Percentiles rank a stretch among this genome's conserved stretches.
These are phyloP conservation scores for Xyrauchen texanus DNA, from an alignment of 2,113 vertebrate genomes.

Conservation along the genomic window DNA sequence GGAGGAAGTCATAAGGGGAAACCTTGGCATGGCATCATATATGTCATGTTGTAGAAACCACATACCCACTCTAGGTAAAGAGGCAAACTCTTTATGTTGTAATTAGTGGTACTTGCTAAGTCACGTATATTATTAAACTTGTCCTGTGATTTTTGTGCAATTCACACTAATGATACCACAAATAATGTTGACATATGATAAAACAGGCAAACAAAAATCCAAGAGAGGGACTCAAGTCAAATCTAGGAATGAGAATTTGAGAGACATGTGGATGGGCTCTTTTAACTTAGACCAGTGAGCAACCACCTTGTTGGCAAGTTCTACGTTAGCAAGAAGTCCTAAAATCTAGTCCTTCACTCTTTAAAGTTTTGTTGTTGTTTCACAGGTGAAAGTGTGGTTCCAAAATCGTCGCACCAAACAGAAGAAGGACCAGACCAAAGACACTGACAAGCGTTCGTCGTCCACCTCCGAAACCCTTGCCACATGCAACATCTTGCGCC, in stretches of 20 bases:
- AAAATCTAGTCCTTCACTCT: no score
- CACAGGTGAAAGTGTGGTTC: conserved; percentile 95
- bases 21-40: neutral
- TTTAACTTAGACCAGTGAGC: no score
- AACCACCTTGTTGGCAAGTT: neutral
- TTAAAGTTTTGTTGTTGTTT: neutral
- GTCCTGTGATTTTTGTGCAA: no score
- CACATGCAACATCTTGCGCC: conserved; percentile 89
- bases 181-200: no score
- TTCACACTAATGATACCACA: no score
- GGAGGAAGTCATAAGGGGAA: neutral
- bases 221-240: no score
- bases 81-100: neutral
- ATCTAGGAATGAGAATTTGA: no score
- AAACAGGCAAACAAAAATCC: no score
- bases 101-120: neutral
- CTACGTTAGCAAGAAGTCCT: no score
- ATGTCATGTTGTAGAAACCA: neutral
- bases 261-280: no score
- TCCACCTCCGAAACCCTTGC: conserved; percentile 85
- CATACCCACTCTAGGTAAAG: neutral
- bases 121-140: no score
- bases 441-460: conserved; percentile 83
- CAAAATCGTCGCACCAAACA: conserved; percentile 96
- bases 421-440: conserved; percentile 95